These are phyloP conservation scores for Zelleria hepariella DNA, from an alignment of 2,888 invertebrate genomes.

Conservation along the genomic window DNA sequence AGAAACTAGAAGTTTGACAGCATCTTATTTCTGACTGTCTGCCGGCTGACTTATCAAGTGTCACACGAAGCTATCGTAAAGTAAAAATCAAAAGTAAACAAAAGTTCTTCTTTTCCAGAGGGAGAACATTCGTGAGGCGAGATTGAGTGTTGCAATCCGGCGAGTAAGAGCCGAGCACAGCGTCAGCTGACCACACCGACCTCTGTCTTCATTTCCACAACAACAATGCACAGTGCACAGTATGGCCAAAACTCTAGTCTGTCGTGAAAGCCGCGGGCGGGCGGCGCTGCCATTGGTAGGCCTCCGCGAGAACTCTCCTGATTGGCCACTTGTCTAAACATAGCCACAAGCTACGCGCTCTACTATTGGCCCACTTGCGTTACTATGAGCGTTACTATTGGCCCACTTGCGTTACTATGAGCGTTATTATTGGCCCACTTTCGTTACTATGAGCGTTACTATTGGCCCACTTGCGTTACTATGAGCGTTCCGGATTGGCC, in stretches of 20 bases:
- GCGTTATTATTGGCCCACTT: not conserved
- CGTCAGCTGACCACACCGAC: slow-evolving; percentile 10
- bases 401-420: no score
- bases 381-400: not conserved
- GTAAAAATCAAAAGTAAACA: not conserved
- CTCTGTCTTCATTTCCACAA: not conserved
- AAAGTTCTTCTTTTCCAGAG: slow-evolving; percentile 69
- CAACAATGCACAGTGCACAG: not conserved
- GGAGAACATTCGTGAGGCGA: slow-evolving; percentile 88
- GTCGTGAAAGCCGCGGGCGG: not conserved
- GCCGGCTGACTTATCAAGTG: not conserved
- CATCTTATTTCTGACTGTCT: no score
- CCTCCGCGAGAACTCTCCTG: not conserved
- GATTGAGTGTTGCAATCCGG: slow-evolving; percentile 76
- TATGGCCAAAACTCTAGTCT: not conserved
- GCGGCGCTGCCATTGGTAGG: not conserved
- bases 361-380: not conserved
- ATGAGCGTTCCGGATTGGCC: not conserved
- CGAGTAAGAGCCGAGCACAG: slow-evolving; percentile 36
- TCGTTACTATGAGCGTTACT: not conserved
- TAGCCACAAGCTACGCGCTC: not conserved
- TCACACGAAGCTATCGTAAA: not conserved
- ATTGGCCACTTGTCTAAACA: no score
- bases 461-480: not conserved
- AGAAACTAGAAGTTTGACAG: no score